Conservation (phyloP, 2,888 invertebrate species). For the Campoletis raptor region DNA sequence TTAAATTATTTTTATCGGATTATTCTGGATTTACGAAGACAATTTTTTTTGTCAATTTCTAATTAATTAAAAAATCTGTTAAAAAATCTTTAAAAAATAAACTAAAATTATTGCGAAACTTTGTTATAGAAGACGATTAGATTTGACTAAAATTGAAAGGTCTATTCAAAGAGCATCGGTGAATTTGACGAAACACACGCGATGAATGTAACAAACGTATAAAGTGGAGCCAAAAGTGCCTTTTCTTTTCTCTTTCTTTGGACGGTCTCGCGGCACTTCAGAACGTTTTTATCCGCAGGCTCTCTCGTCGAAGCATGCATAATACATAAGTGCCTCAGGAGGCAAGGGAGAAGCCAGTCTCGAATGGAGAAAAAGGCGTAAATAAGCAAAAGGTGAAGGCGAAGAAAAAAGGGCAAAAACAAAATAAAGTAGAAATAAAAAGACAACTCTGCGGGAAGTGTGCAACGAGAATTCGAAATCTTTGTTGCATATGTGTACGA, state of each 20-base stretch:
- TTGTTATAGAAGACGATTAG: too few species aligned
- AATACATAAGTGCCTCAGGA: constrained; percentile 68
- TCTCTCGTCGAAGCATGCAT: constrained; percentile 68
- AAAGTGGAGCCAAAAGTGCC: constrained; percentile 23
- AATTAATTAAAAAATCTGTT: neutral
- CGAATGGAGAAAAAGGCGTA: constrained; percentile 57
- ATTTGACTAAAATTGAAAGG: neutral
- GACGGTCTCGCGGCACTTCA: constrained; percentile 34
- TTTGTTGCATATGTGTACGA: constrained; percentile 1
- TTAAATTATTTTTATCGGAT: neutral
- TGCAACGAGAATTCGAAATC: constrained; percentile 78
- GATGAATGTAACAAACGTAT: constrained; percentile 53
- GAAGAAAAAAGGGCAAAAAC: neutral
- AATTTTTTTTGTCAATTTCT: neutral
- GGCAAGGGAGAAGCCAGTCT: constrained; percentile 25
- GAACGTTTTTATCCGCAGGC: constrained; percentile 62
- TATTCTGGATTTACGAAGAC: too few species aligned
- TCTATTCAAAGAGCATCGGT: neutral
- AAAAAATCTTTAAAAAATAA: too few species aligned
- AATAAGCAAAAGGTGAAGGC: constrained; percentile 30
- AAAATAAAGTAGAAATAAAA: constrained; percentile 20
- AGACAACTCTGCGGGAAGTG: constrained; percentile 49
- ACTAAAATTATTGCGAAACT: too few species aligned
- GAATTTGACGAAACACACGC: constrained; percentile 37
- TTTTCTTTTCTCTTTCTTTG: neutral